Base-by-base conservation (phyloP, 2,888 invertebrate genomes). In the Callyntrura guangdongensis region DNA sequence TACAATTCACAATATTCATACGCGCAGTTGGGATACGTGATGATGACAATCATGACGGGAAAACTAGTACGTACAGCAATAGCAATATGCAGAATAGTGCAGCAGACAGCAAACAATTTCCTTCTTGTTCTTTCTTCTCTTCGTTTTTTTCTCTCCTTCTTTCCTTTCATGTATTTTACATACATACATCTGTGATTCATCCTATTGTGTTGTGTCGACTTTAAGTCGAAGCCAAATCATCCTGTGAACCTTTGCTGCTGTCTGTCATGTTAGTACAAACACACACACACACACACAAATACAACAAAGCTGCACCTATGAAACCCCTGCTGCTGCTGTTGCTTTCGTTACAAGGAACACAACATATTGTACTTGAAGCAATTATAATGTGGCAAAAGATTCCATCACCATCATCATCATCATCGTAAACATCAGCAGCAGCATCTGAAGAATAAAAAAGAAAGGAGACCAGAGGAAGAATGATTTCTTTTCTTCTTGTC, bases 311-410 rank as follows among this genome's bases (percentile, higher is more conserved):
- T 64, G 64, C 25, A 64, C 64, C 53, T 53, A 53, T 14, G 8
- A n/a, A 1, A 0, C 6, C 64, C 22, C 5, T 64, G 5, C 59
- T 72, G 17, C 72, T n/a, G 14, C 4, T 20, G 11, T 45, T 69
- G 25, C 27, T 45, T 69, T 3, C 27, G 5, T 22, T 9, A 64
- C 17, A 17, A n/a, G 11, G 17, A 11, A 5, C 6, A 11, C n/a
- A 3, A 17, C 53, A 11, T 17, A 22, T 69, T 14, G 45, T 27
- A n/a, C 72, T 45, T 45, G 45, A 72, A 36, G 77, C 77, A 77
- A 77, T 77, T 77, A 77, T 53, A 49, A 77, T 53, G 53, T 77
- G 53, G 79, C 59, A 36, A 81, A 81, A 59, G 56, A 81, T 27
- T 81, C 79, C 79, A 59, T 81, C 59, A 12, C 36, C 9, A 59